Evolutionary conservation across 2,888 invertebrate genomes (phyloP).

Genomic region (Scaptomyza polygonia): DNA sequence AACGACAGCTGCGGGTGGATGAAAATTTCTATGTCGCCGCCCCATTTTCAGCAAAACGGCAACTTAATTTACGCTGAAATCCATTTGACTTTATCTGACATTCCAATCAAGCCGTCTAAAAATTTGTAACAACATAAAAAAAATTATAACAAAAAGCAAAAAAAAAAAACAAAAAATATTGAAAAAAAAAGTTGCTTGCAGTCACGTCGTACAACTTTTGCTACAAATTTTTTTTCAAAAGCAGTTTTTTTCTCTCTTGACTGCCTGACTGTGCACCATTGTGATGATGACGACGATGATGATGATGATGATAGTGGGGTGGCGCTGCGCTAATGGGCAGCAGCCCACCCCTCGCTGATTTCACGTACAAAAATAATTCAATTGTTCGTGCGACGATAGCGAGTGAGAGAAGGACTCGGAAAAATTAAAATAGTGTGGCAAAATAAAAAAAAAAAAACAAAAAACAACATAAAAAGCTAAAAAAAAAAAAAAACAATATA

Average conservation of each 20-base stretch:
- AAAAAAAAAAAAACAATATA: slow-evolving; percentile 24
- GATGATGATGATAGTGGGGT: slow-evolving; percentile 75
- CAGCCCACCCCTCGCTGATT: slow-evolving; percentile 77
- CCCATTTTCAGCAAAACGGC: slow-evolving; percentile 52
- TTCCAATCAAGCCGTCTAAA: slow-evolving; percentile 81
- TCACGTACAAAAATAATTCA: slow-evolving; percentile 82
- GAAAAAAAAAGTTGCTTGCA: slow-evolving; percentile 53
- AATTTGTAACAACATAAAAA: slow-evolving; percentile 67
- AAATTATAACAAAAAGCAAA: slow-evolving; percentile 58
- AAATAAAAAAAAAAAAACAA: slow-evolving; percentile 41
- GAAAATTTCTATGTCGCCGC: slow-evolving; percentile 56
- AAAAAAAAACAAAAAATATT: slow-evolving; percentile 28
- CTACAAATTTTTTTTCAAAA: slow-evolving; percentile 66
- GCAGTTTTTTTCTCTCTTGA: slow-evolving; percentile 40
- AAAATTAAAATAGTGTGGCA: slow-evolving; percentile 72
- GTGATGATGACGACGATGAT: slow-evolving; percentile 35
- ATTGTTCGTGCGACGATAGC: slow-evolving; percentile 73
- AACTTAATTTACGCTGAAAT: slow-evolving; percentile 78
- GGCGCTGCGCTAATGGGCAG: slow-evolving; percentile 77
- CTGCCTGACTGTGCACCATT: slow-evolving; percentile 17
- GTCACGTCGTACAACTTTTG: slow-evolving; percentile 74
- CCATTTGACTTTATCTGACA: slow-evolving; percentile 83
- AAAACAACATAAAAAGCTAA: slow-evolving; percentile 49
- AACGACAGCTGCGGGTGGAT: slow-evolving; percentile 51
- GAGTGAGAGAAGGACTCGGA: slow-evolving; percentile 61